These are phyloP conservation scores for Phasianus colchicus DNA, from an alignment of 2,113 vertebrate species.

Conservation along the genomic window DNA sequence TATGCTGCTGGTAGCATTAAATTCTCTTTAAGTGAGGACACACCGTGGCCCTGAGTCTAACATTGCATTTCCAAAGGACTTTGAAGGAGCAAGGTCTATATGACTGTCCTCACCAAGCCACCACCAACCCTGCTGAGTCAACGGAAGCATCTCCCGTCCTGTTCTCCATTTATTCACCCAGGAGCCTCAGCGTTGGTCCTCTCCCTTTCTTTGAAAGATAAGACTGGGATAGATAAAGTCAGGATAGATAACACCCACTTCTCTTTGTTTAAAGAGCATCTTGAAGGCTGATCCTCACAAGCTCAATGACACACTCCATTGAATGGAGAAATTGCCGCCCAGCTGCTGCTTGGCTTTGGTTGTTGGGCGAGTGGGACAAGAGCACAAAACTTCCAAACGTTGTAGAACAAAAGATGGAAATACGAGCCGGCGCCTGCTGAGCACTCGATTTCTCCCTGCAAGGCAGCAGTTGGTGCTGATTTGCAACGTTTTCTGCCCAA, in stretches of 20 bases:
- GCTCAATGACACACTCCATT: not conserved
- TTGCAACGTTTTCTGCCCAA: no score
- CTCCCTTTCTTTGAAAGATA: no score
- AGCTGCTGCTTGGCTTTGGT: not conserved
- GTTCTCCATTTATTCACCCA: not conserved
- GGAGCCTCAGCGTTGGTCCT: no score
- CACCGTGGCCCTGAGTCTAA: rapidly evolving
- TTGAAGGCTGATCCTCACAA: not conserved
- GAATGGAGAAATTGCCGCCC: no score
- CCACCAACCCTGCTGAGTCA: not conserved
- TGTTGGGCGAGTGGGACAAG: not conserved
- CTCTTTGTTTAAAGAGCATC: not conserved
- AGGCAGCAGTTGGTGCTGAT: not conserved
- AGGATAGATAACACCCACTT: no score
- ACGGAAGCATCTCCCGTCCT: not conserved
- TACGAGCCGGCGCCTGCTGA: not conserved
- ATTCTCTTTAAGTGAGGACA: no score
- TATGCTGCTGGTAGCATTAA: not conserved
- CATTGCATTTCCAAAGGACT: not conserved
- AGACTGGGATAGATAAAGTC: no score
- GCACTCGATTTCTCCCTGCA: rapidly evolving
- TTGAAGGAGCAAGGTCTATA: not conserved
- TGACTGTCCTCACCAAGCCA: not conserved
- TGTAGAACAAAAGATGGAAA: not conserved
- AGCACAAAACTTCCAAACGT: not conserved